Evolutionary conservation across 2,797 vertebrate species (phyloP), one percentile per base, ranked within the genome.

Genomic region (Echeneis naucrates): DNA sequence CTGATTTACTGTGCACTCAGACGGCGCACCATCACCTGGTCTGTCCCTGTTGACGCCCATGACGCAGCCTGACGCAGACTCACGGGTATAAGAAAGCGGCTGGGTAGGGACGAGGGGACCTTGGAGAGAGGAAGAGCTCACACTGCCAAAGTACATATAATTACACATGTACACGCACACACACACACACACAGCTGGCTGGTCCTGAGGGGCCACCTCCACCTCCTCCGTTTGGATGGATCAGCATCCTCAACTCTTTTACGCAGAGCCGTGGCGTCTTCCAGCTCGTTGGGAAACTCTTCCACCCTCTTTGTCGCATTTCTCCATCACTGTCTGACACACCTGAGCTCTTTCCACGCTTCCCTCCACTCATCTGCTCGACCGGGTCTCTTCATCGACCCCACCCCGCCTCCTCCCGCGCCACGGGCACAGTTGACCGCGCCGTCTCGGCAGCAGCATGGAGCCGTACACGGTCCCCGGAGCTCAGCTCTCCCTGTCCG

Each of bases 381-480:
- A 2, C 51, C 5, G 55, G 83, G 75, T 87, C 88, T 76, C n/a
- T n/a, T n/a, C n/a, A n/a, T n/a, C n/a, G n/a, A n/a, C n/a, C n/a
- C n/a, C n/a, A n/a, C n/a, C n/a, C n/a, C n/a, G n/a, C n/a, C n/a
- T n/a, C n/a, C n/a, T n/a, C 37, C 65, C 62, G 76, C 75, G 73
- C 52, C 73, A 4, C 58, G 45, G 32, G 13, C 45, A 24, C 48
- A 54, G 69, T 21, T 72, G 50, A 52, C 86, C 75, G 75, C 48
- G 58, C 38, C 55, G 27, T 47, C 38, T 19, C 35, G 17, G 47
- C 71, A 10, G 59, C 80, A 62, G 84, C 70, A 94, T 95, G 95
- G 96, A 95, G 88, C 86, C 94, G n/a, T 88, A 86, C 85, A 92
- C 95, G 35, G 86, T 78, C 8, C 74, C 94, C 4, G 87, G 84